Base-by-base conservation (phyloP, 1,140 invertebrate genomes). In the Drosophila varians region DNA sequence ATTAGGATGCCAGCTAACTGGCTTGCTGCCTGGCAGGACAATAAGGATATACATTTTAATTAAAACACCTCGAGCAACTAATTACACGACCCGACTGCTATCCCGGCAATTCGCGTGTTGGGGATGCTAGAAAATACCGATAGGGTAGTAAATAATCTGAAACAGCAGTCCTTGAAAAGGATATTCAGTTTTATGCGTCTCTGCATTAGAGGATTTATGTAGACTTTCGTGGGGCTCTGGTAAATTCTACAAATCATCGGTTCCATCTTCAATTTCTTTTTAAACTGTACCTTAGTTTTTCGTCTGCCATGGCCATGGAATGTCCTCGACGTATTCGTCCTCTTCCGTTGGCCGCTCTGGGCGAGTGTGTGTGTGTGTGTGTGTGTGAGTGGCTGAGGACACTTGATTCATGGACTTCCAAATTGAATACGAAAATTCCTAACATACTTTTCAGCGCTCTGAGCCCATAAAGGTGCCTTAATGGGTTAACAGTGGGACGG, bases 31-130 rank as follows among this genome's bases (percentile, higher is more conserved):
- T 46, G 38, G 60, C 52, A 66, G 82, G 55, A 82, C 77, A 86
- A 87, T 87, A 77, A 65, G 82, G 80, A 87, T 87, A 86, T 86
- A 87, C 80, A 87, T 86, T 86, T 86, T 86, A 86, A 86, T 86
- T 86, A 87, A 86, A 86, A 71, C 80, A 86, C 80, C 80, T 86
- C 80, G 68, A 86, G 80, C 80, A 86, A 87, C 80, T 86, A 86
- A 86, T 86, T 86, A 86, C 76, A 87, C 77, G 77, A 54, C 57
- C 66, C 64, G 61, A 58, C 55, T 25, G 40, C 11, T 34, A 28
- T 28, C 9, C 26, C 12, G 34, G 34, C 34, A 12, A 12, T 36
- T 14, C 6, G 26, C 26, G 26, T 28, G 26, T 8, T 28, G 26
- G 0, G 26, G 21, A 2, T 21, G 21, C n/a, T n/a, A n/a, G 21